Conservation (phyloP, 2,888 invertebrate species). For the Operophtera brumata region DNA sequence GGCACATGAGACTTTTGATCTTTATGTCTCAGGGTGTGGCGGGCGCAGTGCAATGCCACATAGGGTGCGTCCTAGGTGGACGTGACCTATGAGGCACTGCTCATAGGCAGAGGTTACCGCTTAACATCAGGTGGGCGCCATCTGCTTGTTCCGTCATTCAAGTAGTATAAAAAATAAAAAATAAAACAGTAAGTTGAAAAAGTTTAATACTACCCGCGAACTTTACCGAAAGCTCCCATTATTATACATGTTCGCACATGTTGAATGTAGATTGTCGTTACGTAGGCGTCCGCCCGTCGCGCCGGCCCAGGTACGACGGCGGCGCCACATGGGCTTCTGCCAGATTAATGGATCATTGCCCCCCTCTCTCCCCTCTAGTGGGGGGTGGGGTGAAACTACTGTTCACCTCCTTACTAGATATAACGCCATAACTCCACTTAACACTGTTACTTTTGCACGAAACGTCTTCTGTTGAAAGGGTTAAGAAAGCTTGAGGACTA, state of each 20-base stretch:
- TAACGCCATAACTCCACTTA: slow-evolving; percentile 61
- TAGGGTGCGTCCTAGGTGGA: no score
- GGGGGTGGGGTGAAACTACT: slow-evolving; percentile 58
- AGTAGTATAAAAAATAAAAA: no score
- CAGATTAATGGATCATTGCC: slow-evolving; percentile 92
- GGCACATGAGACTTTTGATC: no score
- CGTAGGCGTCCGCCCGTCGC: slow-evolving; percentile 78
- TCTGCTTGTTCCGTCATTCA: no score
- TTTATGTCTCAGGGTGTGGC: no score
- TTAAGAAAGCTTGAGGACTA: slow-evolving; percentile 7
- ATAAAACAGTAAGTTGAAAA: slow-evolving; percentile 29
- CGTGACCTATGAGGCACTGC: no score
- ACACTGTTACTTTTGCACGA: slow-evolving; percentile 42
- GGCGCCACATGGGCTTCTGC: slow-evolving; percentile 90
- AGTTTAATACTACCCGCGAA: slow-evolving; percentile 33
- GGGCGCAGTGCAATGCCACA: no score
- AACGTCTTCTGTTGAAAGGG: slow-evolving; percentile 28
- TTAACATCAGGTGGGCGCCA: no score
- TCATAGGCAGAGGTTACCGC: no score
- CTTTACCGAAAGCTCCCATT: slow-evolving; percentile 31
- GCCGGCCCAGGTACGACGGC: slow-evolving; percentile 74
- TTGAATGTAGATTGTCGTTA: slow-evolving; percentile 69
- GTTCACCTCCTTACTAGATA: slow-evolving; percentile 69
- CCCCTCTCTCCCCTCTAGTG: slow-evolving; percentile 63
- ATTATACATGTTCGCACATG: slow-evolving; percentile 56